Evolutionary conservation across 30 jellyfish, hydroid and myxozoan species (phyloP).

Genomic region (Chrysaora quinquecirrha): DNA sequence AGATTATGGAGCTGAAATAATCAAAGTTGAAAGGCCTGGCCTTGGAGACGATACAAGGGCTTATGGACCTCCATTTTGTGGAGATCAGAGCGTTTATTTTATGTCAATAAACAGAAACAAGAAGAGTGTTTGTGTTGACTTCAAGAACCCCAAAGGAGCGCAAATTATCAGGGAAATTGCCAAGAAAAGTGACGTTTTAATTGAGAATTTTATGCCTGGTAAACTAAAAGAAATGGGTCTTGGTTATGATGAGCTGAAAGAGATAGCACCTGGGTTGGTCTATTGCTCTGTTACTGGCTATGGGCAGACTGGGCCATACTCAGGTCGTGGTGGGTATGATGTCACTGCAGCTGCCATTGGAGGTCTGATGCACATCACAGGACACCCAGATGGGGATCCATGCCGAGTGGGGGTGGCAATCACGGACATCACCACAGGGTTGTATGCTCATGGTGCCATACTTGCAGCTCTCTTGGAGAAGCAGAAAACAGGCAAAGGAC

Average conservation of each 20-base stretch:
- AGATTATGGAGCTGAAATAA: constrained; percentile 95
- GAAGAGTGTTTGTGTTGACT: constrained; percentile 76
- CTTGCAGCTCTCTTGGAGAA: constrained; percentile 91
- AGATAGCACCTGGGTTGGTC: constrained; percentile 67
- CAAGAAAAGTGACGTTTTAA: constrained; percentile 84
- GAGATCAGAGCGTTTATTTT: constrained; percentile 92
- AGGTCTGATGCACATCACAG: constrained; percentile 90
- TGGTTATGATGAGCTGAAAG: constrained; percentile 74
- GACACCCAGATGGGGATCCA: constrained; percentile 97
- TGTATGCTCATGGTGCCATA: constrained; percentile 97
- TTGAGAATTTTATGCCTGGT: constrained; percentile 91
- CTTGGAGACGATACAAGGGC: constrained; percentile 94
- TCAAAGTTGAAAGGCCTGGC: constrained; percentile 95
- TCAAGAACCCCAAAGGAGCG: constrained; percentile 75
- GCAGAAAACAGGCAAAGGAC: constrained; percentile 80
- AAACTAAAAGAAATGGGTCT: constrained; percentile 88
- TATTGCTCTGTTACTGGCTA: constrained; percentile 93
- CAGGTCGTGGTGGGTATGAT: constrained; percentile 93
- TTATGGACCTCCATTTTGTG: constrained; percentile 96
- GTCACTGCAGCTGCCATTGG: constrained; percentile 96
- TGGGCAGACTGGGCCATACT: constrained; percentile 97
- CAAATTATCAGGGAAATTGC: constrained; percentile 81
- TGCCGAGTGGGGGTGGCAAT: constrained; percentile 95
- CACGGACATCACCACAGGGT: constrained; percentile 96
- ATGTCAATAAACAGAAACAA: constrained; percentile 93